Evolutionary conservation across 2,797 vertebrate species (phyloP).

Genomic region (Chrosomus eos): DNA sequence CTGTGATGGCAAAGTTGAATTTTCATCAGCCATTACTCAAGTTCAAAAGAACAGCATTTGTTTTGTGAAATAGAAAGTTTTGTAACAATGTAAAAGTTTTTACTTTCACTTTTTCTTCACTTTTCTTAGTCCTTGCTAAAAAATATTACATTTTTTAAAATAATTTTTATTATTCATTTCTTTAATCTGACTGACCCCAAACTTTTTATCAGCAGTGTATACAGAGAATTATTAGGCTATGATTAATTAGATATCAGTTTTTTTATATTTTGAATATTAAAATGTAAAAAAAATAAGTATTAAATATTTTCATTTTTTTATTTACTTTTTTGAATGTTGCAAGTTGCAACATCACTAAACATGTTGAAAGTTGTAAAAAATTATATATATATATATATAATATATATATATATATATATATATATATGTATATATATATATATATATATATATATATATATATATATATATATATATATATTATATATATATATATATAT

Average conservation of each 20-base stretch:
- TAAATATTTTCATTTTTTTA: background rate
- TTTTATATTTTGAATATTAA: background rate
- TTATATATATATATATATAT: background rate
- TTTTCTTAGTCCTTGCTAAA: background rate
- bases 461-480: background rate
- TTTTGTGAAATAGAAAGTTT: background rate
- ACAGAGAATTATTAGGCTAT: background rate
- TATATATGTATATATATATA: background rate
- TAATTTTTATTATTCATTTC: no score
- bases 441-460: background rate
- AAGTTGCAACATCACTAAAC: background rate
- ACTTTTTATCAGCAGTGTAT: background rate
- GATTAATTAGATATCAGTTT: background rate
- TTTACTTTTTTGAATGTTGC: background rate
- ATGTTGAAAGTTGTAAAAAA: background rate
- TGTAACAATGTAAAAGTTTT: background rate
- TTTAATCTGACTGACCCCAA: background rate
- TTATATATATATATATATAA: background rate
- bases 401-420: background rate
- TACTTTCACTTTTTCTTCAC: background rate
- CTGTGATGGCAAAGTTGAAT: background rate
- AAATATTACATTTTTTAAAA: no score
- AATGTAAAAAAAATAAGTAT: background rate
- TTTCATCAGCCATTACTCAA: background rate
- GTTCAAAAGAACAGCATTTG: background rate